phyloP scores from a whole-genome alignment of 2,113 vertebrate species.

The Pseudorectes ferrugineus region DNA sequence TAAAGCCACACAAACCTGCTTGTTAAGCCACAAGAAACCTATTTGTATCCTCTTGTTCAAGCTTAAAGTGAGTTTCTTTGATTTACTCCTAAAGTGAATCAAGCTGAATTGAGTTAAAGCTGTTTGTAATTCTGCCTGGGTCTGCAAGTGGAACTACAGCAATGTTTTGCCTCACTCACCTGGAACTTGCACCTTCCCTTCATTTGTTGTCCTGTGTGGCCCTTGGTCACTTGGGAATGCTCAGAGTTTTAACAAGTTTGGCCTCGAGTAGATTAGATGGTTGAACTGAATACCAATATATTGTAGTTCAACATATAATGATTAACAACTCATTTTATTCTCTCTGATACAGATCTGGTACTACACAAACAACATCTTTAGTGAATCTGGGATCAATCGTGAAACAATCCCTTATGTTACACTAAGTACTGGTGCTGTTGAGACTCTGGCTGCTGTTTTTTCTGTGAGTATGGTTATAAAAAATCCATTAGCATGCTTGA shows the following conservation, averaged over 20 bases:
- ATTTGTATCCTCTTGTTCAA: not conserved
- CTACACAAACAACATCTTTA: slow-evolving; percentile 90
- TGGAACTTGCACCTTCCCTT: not conserved
- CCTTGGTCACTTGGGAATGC: rapidly evolving
- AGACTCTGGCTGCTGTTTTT: slow-evolving; percentile 84
- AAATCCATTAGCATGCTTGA: not conserved
- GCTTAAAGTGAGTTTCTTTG: not conserved
- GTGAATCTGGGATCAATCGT: slow-evolving; percentile 76
- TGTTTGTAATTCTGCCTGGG: slow-evolving; percentile 3
- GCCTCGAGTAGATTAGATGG: not conserved
- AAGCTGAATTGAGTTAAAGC: not conserved
- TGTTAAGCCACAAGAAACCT: not conserved
- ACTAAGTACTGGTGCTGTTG: slow-evolving; percentile 84
- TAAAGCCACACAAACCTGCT: not conserved
- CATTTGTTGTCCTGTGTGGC: not conserved
- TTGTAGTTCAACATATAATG: not conserved
- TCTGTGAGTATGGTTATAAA: slow-evolving; percentile 81
- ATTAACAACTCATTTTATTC: not conserved
- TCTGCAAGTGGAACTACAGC: not conserved
- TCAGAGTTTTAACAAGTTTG: not conserved
- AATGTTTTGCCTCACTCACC: not conserved
- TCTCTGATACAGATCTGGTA: slow-evolving; percentile 86
- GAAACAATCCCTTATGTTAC: slow-evolving; percentile 86
- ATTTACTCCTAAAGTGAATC: slow-evolving; percentile 9
- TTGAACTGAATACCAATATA: not conserved